phyloP scores from a whole-genome alignment of 2,797 vertebrate genomes.

The Margarornis squamiger region DNA sequence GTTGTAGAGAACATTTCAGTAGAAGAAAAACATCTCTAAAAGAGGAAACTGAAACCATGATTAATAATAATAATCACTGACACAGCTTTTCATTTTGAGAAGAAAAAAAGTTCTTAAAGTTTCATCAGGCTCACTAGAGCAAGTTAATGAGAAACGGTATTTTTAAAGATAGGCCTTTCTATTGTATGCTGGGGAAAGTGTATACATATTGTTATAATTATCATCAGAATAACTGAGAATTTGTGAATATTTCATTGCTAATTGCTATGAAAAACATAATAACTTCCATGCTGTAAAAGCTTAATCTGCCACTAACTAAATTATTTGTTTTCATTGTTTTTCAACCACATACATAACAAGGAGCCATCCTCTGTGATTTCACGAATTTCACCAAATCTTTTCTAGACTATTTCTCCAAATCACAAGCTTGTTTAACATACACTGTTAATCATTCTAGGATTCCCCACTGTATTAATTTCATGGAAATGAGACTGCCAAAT shows the following conservation, averaged over 20 bases:
- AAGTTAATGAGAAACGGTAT: not conserved
- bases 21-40: not conserved
- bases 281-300: not conserved
- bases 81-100: not conserved
- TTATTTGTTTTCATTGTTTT: not conserved
- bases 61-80: not conserved
- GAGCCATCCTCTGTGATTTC: not conserved
- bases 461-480: not conserved
- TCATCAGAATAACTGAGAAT: not conserved
- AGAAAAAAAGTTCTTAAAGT: not conserved
- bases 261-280: not conserved
- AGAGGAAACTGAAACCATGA: not conserved
- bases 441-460: not conserved
- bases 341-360: not conserved
- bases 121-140: not conserved
- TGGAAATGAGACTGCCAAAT: not conserved
- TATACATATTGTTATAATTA: not conserved
- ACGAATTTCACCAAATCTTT: not conserved
- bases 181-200: not conserved
- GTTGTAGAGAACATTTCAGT: not conserved
- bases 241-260: not conserved
- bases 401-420: not conserved
- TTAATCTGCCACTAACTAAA: not conserved
- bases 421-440: not conserved
- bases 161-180: not conserved